Conservation (phyloP, 1,140 invertebrate genomes). For the Helicorthomorpha holstii region DNA sequence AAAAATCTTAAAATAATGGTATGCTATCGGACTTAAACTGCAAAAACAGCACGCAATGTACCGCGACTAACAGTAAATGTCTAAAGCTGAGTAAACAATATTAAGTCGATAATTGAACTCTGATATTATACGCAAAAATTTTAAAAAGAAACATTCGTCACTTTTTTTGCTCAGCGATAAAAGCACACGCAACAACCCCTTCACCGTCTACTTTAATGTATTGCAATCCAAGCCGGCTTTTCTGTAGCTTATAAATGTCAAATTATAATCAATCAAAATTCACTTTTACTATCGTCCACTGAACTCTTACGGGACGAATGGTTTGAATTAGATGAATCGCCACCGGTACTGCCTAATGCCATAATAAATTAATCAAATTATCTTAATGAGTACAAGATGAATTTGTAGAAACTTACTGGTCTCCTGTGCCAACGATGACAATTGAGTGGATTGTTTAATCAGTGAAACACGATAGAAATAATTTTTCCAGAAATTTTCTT, state of each 20-base stretch:
- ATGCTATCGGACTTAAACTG: no score
- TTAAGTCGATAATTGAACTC: no score
- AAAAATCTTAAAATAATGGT: no score
- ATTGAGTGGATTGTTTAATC: slow-evolving; percentile 87
- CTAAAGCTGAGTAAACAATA: no score
- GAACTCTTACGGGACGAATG: not conserved
- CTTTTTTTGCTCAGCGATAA: no score
- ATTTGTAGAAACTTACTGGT: not conserved
- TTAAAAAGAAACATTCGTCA: no score
- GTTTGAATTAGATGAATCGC: not conserved
- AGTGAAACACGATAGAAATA: slow-evolving; percentile 98
- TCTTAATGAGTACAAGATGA: not conserved
- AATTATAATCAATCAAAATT: no score
- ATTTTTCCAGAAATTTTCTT: slow-evolving; percentile 98
- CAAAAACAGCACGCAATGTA: no score
- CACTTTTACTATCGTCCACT: not conserved
- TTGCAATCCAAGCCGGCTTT: not conserved
- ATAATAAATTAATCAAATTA: not conserved
- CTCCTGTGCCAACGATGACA: slow-evolving; percentile 45
- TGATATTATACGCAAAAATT: no score
- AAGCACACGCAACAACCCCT: no score
- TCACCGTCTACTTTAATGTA: not conserved
- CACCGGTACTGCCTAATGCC: slow-evolving; percentile 9
- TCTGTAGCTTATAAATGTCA: no score
- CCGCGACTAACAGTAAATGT: no score